Evolutionary conservation across 2,888 invertebrate genomes (phyloP).

Genomic region (Drosophila nr. perissopoda): DNA sequence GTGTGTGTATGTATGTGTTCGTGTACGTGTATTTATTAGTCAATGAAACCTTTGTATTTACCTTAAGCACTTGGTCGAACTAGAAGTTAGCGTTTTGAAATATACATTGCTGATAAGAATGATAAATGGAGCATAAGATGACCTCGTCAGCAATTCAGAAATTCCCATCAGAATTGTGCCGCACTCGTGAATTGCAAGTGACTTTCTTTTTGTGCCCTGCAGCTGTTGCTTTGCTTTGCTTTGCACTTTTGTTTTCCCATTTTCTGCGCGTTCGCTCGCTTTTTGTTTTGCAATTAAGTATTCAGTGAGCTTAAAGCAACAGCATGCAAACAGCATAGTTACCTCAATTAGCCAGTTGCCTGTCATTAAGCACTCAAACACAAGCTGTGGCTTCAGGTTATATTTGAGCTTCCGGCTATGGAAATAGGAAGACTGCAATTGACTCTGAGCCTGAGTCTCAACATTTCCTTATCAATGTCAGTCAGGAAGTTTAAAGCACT

Average conservation of each 20-base stretch:
- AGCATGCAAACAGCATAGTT: slow-evolving; percentile 30
- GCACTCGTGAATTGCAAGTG: slow-evolving; percentile 32
- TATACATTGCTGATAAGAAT: slow-evolving; percentile 32
- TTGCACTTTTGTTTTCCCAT: slow-evolving; percentile 26
- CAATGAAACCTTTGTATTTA: slow-evolving; percentile 43
- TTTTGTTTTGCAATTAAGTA: slow-evolving; percentile 47
- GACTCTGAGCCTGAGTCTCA: background rate
- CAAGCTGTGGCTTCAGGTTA: slow-evolving; percentile 3
- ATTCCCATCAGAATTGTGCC: slow-evolving; percentile 47
- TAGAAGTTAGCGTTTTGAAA: slow-evolving; percentile 18
- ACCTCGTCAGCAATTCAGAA: slow-evolving; percentile 20
- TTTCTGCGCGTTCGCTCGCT: slow-evolving; percentile 14
- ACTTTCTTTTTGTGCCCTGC: slow-evolving; percentile 57
- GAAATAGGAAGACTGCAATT: slow-evolving; percentile 15
- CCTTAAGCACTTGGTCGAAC: slow-evolving; percentile 4
- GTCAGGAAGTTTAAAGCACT: slow-evolving; percentile 9
- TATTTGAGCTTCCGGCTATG: slow-evolving; percentile 23
- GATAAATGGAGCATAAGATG: slow-evolving; percentile 8
- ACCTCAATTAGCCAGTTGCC: slow-evolving; percentile 45
- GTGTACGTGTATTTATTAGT: slow-evolving; percentile 35
- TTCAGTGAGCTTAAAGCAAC: slow-evolving; percentile 39
- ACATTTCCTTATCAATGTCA: slow-evolving; percentile 20
- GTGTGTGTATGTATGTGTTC: background rate
- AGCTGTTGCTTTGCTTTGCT: slow-evolving; percentile 15
- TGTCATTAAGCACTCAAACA: slow-evolving; percentile 31